These are phyloP conservation scores for Lepidochitona cinerea DNA, from an alignment of 2,888 invertebrate species.

Conservation along the genomic window DNA sequence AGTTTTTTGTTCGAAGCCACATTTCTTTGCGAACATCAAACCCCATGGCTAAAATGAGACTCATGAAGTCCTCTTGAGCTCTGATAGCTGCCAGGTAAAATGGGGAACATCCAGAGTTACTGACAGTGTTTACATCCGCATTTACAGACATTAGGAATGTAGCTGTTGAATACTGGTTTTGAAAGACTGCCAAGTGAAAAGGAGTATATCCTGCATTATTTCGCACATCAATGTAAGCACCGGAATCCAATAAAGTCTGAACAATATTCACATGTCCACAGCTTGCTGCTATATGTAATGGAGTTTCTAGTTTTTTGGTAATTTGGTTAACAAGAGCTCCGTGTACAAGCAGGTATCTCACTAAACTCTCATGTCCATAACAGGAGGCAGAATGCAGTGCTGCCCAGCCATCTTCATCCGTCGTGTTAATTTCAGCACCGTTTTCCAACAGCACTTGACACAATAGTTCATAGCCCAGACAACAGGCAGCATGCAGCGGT, in stretches of 20 bases:
- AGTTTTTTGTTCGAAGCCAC: slow-evolving; percentile 41
- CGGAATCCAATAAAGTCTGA: slow-evolving; percentile 39
- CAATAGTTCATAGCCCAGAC: slow-evolving; percentile 46
- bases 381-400: slow-evolving; percentile 62
- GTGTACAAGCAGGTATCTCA: slow-evolving; percentile 44
- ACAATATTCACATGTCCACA: slow-evolving; percentile 48
- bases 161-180: slow-evolving; percentile 50
- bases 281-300: slow-evolving; percentile 59
- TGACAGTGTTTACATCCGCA: slow-evolving; percentile 48
- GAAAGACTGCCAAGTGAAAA: slow-evolving; percentile 55
- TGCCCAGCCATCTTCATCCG: slow-evolving; percentile 62
- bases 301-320: slow-evolving; percentile 53
- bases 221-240: slow-evolving; percentile 39
- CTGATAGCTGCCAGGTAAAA: slow-evolving; percentile 51
- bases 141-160: slow-evolving; percentile 48
- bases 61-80: slow-evolving; percentile 38
- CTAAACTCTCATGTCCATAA: slow-evolving; percentile 50
- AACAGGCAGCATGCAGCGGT: slow-evolving; percentile 62
- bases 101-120: slow-evolving; percentile 42
- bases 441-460: slow-evolving; percentile 44
- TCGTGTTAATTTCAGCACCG: slow-evolving; percentile 50
- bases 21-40: slow-evolving; percentile 45
- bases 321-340: slow-evolving; percentile 45
- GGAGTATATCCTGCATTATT: slow-evolving; percentile 55
- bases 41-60: slow-evolving; percentile 48